Conservation (phyloP, 1,140 invertebrate genomes). For the Zophobas morio region DNA sequence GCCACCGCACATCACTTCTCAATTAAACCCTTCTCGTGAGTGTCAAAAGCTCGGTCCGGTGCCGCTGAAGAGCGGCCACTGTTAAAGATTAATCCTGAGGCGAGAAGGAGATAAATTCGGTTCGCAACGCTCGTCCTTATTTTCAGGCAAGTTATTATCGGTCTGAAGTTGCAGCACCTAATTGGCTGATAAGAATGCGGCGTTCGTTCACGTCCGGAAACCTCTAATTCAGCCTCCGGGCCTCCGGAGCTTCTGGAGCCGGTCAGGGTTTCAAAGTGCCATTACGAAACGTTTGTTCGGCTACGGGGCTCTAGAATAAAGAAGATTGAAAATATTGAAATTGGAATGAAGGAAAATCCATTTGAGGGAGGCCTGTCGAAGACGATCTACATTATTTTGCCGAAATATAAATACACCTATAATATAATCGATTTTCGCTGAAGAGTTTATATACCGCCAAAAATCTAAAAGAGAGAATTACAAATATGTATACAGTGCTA, state of each 20-base stretch:
- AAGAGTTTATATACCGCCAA: too few relatives aligned
- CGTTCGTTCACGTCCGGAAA: conserved; percentile 52
- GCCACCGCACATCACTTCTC: conserved; percentile 40
- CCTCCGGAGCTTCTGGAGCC: conserved; percentile 43
- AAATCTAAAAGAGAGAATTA: too few relatives aligned
- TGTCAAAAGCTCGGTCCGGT: conserved; percentile 40
- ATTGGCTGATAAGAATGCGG: conserved; percentile 57
- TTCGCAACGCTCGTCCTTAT: conserved; percentile 48
- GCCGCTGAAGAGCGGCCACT: conserved; percentile 25
- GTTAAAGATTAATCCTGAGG: conserved; percentile 46
- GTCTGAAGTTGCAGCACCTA: conserved; percentile 51
- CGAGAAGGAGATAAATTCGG: conserved; percentile 47
- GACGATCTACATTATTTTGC: conserved; percentile 22
- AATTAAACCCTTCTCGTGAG: conserved; percentile 38
- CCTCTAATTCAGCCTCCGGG: conserved; percentile 52
- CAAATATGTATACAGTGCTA: too few relatives aligned
- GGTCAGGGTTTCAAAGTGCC: conserved; percentile 42
- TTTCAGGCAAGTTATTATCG: conserved; percentile 53
- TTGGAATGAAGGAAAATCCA: conserved; percentile 1
- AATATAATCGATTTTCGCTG: too few relatives aligned
- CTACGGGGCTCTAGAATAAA: conserved; percentile 33
- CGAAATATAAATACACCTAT: too few relatives aligned
- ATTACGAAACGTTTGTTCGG: conserved; percentile 44
- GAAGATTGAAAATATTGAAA: conserved; percentile 42
- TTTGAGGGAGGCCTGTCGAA: neutral